Conservation (phyloP, 1,140 invertebrate genomes). For the Adoxophyes honmai region DNA sequence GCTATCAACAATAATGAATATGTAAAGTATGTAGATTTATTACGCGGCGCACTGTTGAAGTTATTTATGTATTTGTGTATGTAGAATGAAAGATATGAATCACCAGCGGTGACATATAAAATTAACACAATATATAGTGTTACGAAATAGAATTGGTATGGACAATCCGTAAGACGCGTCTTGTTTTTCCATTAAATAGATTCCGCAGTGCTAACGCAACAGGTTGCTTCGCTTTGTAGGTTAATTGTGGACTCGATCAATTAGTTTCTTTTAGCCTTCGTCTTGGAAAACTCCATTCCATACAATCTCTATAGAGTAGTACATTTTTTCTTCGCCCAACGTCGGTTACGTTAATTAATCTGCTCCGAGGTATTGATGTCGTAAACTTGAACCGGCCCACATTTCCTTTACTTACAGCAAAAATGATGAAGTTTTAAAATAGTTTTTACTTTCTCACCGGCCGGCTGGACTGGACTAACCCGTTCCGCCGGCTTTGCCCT, state of each 20-base stretch:
- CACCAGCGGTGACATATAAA: neutral
- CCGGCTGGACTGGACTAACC: constrained; percentile 41
- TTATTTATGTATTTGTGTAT: neutral
- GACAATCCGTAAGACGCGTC: constrained; percentile 1
- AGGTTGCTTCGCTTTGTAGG: constrained; percentile 55
- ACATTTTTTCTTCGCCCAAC: constrained; percentile 38
- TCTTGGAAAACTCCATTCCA: constrained; percentile 32
- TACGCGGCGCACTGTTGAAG: too few relatives aligned
- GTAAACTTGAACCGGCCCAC: neutral
- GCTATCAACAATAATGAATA: too few relatives aligned
- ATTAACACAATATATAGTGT: neutral
- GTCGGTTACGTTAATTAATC: constrained; percentile 39
- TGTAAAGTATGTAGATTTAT: too few relatives aligned
- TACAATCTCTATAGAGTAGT: too few relatives aligned
- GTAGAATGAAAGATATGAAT: neutral
- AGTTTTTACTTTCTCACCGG: constrained; percentile 50
- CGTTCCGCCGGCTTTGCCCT: constrained; percentile 53
- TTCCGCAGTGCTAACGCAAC: constrained; percentile 37
- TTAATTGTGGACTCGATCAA: constrained; percentile 54
- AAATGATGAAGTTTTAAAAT: constrained; percentile 1
- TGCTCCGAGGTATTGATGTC: constrained; percentile 24
- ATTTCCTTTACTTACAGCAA: neutral
- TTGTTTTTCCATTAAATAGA: constrained; percentile 19
- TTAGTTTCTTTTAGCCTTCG: constrained; percentile 46
- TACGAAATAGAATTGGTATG: neutral